Evolutionary conservation across 2,888 invertebrate species (phyloP).

Genomic region (Microctonus hyperodae): DNA sequence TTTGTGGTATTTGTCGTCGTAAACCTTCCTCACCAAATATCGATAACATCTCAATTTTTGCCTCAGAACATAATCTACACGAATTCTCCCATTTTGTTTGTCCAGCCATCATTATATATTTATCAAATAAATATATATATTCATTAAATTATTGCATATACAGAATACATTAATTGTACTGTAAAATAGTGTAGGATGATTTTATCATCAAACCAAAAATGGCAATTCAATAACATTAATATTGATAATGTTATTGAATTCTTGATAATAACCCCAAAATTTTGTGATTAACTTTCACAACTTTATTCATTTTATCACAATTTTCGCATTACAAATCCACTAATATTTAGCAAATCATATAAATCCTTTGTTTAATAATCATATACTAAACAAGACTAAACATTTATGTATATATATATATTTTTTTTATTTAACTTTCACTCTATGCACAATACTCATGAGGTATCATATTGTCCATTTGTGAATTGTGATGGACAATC

Average conservation of each 20-base stretch:
- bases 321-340: no score
- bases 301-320: conserved; percentile 2
- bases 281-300: neutral
- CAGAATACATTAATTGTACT: no score
- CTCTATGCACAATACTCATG: conserved; percentile 1
- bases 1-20: conserved; percentile 51
- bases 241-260: neutral
- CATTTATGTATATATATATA: no score
- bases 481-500: neutral
- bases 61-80: conserved; percentile 54
- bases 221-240: neutral
- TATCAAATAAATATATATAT: neutral
- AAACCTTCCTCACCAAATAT: conserved; percentile 55
- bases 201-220: conserved; percentile 10
- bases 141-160: neutral
- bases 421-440: conserved; percentile 10
- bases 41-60: conserved; percentile 52
- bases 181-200: neutral
- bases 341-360: neutral
- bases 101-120: conserved; percentile 11
- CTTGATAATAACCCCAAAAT: neutral
- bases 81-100: conserved; percentile 46
- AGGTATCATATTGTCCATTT: neutral
- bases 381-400: neutral
- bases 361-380: neutral